These are phyloP conservation scores for Tenthredo scrophulariae DNA, from an alignment of 2,888 invertebrate genomes.

Conservation along the genomic window DNA sequence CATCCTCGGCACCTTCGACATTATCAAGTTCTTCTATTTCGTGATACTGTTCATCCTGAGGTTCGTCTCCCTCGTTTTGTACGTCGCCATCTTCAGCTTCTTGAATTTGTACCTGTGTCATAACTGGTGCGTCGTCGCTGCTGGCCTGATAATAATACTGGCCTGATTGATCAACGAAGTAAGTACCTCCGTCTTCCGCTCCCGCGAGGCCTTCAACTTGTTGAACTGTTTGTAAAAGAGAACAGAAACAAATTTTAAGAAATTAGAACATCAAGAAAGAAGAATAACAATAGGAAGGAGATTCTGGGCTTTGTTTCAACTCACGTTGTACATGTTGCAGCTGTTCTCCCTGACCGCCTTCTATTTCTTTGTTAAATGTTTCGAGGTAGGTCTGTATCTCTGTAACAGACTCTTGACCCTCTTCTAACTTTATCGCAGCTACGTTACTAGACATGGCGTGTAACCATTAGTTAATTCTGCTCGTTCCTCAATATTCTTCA, in stretches of 20 bases:
- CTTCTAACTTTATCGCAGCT: constrained; percentile 75
- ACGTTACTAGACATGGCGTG: constrained; percentile 72
- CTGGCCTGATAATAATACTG: constrained; percentile 91
- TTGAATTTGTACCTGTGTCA: constrained; percentile 82
- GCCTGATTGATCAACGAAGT: constrained; percentile 90
- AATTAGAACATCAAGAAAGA: neutral
- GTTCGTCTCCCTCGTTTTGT: constrained; percentile 72
- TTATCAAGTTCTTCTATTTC: constrained; percentile 79
- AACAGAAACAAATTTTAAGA: neutral
- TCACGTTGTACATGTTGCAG: constrained; percentile 76
- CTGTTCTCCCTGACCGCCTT: constrained; percentile 80
- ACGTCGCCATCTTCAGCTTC: constrained; percentile 75
- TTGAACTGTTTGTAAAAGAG: constrained; percentile 68
- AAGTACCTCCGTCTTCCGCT: constrained; percentile 84
- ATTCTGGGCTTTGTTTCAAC: constrained; percentile 56
- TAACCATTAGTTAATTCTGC: constrained; percentile 33
- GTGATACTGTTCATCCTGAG: constrained; percentile 75
- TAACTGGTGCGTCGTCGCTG: constrained; percentile 83
- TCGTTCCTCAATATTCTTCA: constrained; percentile 23
- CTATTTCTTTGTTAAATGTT: constrained; percentile 90
- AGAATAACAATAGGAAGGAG: neutral
- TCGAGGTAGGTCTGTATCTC: constrained; percentile 90
- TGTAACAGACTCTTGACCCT: constrained; percentile 81
- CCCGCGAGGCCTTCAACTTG: constrained; percentile 77
- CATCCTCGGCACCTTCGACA: constrained; percentile 79